Percentiles rank a stretch among this genome's conserved stretches.
Evolutionary conservation across 2,888 invertebrate species (phyloP).

Genomic region (Bombyx huttoni): DNA sequence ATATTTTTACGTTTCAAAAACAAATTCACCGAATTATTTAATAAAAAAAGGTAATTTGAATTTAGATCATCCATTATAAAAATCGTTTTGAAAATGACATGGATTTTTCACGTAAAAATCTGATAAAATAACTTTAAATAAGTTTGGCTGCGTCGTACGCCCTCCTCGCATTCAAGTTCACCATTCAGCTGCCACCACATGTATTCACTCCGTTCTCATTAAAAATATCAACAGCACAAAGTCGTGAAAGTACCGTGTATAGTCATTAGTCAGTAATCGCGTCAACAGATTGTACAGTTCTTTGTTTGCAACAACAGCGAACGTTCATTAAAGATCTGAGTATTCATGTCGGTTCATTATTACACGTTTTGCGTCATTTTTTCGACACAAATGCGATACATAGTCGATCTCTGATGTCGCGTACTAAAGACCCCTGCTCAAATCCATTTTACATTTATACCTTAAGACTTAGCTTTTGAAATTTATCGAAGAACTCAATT

Average conservation of each 20-base stretch:
- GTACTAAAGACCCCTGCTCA: no score
- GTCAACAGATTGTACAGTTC: conserved; percentile 18
- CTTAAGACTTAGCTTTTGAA: no score
- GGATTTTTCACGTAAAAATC: background rate
- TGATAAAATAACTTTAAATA: background rate
- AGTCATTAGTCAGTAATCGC: conserved; percentile 36
- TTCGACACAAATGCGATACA: no score
- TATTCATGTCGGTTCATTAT: background rate
- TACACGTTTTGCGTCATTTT: no score
- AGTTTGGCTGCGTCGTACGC: background rate
- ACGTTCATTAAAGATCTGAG: conserved; percentile 14
- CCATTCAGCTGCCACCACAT: conserved; percentile 12
- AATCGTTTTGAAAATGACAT: background rate
- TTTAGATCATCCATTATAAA: background rate
- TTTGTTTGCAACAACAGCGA: conserved; percentile 15
- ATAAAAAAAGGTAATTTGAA: no score
- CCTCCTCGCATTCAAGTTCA: background rate
- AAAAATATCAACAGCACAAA: conserved; percentile 30
- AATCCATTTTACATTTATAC: no score
- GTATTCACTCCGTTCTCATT: conserved; percentile 26
- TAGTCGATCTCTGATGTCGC: no score
- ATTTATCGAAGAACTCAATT: no score
- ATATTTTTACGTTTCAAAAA: no score
- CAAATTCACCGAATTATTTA: no score
- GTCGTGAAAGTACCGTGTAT: conserved; percentile 22